Conservation (phyloP, 2,113 vertebrate genomes). For the Phylloscopus trochiloides region DNA sequence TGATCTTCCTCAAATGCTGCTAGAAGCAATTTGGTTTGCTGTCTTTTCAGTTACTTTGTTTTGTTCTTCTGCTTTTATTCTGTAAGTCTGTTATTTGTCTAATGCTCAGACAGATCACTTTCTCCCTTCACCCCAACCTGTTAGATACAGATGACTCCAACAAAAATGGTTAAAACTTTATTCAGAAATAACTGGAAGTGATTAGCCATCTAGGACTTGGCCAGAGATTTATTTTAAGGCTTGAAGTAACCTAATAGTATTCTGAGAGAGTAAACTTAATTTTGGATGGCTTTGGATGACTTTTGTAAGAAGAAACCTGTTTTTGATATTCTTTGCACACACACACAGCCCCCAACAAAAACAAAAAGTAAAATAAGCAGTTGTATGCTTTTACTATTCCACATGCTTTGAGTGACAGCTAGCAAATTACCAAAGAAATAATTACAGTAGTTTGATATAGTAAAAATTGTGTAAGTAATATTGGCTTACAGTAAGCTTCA, state of each 20-base stretch:
- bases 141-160: slow-evolving; percentile 33
- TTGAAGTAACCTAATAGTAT: slow-evolving; percentile 33
- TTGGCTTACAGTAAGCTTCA: background rate
- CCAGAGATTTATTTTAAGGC: slow-evolving; percentile 57
- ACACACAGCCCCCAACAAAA: background rate
- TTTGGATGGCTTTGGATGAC: slow-evolving; percentile 24
- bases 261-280: slow-evolving; percentile 32
- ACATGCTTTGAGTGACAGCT: background rate
- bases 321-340: background rate
- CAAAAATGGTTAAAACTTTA: slow-evolving; percentile 33
- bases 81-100: background rate
- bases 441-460: background rate
- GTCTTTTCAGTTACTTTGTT: background rate
- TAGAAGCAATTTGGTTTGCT: background rate
- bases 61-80: background rate
- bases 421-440: background rate
- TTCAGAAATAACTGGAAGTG: slow-evolving; percentile 55
- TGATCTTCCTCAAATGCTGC: background rate
- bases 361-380: background rate
- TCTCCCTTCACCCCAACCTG: background rate
- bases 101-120: background rate
- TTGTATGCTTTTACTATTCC: background rate
- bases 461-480: background rate
- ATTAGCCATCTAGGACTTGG: background rate
- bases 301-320: slow-evolving; percentile 42